Conservation (phyloP, 2,797 vertebrate genomes). For the Lagorchestes hirsutus region DNA sequence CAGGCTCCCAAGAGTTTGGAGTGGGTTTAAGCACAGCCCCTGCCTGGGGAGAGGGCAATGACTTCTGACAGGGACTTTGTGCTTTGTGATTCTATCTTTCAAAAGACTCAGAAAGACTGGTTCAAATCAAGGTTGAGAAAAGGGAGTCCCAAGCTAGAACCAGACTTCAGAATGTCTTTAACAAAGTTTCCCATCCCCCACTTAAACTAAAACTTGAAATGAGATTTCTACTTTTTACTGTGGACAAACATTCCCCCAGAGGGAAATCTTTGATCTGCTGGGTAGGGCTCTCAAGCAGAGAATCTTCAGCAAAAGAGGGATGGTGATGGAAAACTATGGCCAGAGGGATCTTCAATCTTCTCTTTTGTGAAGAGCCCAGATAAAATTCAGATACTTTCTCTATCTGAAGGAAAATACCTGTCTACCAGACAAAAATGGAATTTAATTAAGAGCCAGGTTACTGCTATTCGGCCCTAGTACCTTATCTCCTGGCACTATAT, state of each 20-base stretch:
- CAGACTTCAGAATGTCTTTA: conserved; percentile 37
- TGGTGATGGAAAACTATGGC: neutral
- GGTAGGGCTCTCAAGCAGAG: neutral
- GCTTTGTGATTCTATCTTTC: neutral
- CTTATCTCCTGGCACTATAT: neutral
- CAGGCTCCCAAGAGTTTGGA: neutral
- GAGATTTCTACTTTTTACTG: conserved; percentile 4
- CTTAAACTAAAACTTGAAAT: conserved; percentile 43
- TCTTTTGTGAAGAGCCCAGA: neutral
- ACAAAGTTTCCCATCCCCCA: conserved; percentile 28
- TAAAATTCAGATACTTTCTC: conserved; percentile 22
- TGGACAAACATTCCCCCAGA: neutral
- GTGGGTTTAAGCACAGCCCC: neutral
- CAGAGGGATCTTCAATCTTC: neutral
- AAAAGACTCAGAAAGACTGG: conserved; percentile 36
- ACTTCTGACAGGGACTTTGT: neutral
- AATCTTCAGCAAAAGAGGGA: neutral
- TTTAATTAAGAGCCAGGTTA: conserved; percentile 10
- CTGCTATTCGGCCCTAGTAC: neutral
- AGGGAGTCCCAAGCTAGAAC: neutral
- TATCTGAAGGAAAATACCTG: conserved; percentile 18
- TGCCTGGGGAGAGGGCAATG: neutral
- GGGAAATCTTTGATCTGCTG: neutral
- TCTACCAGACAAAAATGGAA: neutral
- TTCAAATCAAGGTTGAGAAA: conserved; percentile 28